These are phyloP conservation scores for Aromia moschata DNA, from an alignment of 2,888 invertebrate genomes.

Conservation along the genomic window DNA sequence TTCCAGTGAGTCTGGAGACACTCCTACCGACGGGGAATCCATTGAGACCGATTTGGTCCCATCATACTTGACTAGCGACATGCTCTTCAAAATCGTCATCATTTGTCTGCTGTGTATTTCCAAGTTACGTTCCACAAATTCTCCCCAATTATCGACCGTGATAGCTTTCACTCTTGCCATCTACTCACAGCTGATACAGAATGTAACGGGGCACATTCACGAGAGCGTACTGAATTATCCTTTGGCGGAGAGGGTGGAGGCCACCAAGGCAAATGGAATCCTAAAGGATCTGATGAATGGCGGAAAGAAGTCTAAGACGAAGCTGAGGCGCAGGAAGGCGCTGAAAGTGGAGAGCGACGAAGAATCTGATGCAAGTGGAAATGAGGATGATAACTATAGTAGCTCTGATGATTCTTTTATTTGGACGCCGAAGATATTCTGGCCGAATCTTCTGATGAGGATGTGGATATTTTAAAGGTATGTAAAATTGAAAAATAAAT, in stretches of 20 bases:
- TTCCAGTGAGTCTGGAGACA: constrained; percentile 65
- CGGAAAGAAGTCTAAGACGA: constrained; percentile 47
- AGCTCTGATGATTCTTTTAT: constrained; percentile 54
- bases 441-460: constrained; percentile 53
- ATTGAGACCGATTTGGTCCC: constrained; percentile 63
- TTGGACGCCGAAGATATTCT: constrained; percentile 53
- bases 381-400: constrained; percentile 41
- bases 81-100: constrained; percentile 83
- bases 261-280: constrained; percentile 40
- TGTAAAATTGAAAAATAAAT: not conserved
- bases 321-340: constrained; percentile 51
- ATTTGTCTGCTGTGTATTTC: constrained; percentile 84
- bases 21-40: constrained; percentile 66
- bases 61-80: constrained; percentile 72
- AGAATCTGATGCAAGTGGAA: constrained; percentile 52
- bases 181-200: constrained; percentile 75
- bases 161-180: constrained; percentile 87
- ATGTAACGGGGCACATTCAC: constrained; percentile 58
- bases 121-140: constrained; percentile 77
- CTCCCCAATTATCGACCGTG: constrained; percentile 82
- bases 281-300: constrained; percentile 45
- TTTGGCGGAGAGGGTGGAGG: constrained; percentile 53
- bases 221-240: constrained; percentile 62
- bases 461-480: constrained; percentile 46
- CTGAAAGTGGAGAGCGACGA: constrained; percentile 51